Evolutionary conservation across 2,797 vertebrate species (phyloP).

Genomic region (Scarus forsteni): DNA sequence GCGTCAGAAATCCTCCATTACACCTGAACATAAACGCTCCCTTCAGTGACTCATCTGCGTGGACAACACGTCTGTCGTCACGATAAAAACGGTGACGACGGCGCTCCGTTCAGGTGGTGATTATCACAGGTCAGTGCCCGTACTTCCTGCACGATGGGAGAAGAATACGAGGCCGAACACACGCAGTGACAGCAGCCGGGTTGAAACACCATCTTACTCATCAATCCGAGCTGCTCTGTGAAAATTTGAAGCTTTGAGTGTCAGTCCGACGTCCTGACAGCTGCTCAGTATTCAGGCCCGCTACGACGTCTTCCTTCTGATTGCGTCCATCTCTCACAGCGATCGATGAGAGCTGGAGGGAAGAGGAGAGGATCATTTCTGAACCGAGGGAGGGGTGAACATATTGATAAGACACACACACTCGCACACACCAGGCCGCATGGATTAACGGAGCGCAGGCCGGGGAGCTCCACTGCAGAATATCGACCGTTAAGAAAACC

Average conservation of each 20-base stretch:
- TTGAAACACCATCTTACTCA: constrained; percentile 3
- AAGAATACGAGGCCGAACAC: neutral
- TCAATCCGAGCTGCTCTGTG: neutral
- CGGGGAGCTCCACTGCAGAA: constrained; percentile 78
- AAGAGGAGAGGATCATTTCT: constrained; percentile 72
- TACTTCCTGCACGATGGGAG: neutral
- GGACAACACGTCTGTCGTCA: neutral
- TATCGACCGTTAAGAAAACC: constrained; percentile 80
- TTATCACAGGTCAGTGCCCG: neutral
- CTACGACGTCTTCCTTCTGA: constrained; percentile 41
- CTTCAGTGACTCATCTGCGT: constrained; percentile 3
- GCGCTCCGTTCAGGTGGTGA: neutral
- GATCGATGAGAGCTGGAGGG: constrained; percentile 69
- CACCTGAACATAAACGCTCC: neutral
- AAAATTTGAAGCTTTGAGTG: constrained; percentile 1
- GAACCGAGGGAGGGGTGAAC: constrained; percentile 58
- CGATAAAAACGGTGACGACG: neutral
- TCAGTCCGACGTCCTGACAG: constrained; percentile 37
- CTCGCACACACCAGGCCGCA: constrained; percentile 43
- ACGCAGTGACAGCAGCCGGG: neutral
- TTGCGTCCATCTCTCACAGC: constrained; percentile 41
- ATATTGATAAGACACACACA: constrained; percentile 74
- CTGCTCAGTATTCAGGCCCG: constrained; percentile 22
- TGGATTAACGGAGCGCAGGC: constrained; percentile 73
- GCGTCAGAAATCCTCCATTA: neutral